A percentile compares a stretch with the other conserved stretches of the same genome.
Conservation (phyloP, 1,140 invertebrate species). For the Drosophila sp. region DNA sequence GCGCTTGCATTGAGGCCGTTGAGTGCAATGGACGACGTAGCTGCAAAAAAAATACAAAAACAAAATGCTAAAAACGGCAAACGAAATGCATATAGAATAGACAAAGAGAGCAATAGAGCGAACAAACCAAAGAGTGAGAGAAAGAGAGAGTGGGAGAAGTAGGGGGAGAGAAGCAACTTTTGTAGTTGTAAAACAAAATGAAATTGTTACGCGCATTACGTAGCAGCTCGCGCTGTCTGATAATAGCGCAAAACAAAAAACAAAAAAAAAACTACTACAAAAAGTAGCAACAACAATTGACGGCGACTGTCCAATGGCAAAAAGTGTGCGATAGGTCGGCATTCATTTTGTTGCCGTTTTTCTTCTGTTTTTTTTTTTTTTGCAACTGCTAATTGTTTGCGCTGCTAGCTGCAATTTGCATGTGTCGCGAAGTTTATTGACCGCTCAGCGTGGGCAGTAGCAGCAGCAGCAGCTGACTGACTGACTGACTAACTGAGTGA, state of each 20-base stretch:
- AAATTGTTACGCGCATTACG: conserved; percentile 63
- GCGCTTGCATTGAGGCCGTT: conserved; percentile 23
- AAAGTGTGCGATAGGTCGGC: conserved; percentile 79
- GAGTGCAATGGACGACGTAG: conserved; percentile 69
- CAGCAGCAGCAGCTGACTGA: conserved; percentile 49
- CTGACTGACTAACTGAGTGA: conserved; percentile 1
- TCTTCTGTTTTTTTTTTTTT: conserved; percentile 27
- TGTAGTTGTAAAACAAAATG: conserved; percentile 65
- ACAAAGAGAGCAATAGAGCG: conserved; percentile 40
- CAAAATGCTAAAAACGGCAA: conserved; percentile 27
- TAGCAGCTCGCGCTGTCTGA: conserved; percentile 44
- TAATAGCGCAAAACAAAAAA: conserved; percentile 48
- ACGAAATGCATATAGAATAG: conserved; percentile 38
- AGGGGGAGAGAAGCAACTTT: conserved; percentile 22
- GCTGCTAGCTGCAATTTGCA: conserved; percentile 70
- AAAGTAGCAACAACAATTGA: conserved; percentile 44
- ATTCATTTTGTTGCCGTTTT: conserved; percentile 46
- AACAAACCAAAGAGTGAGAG: background rate
- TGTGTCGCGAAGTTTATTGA: conserved; percentile 78
- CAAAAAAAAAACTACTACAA: conserved; percentile 26
- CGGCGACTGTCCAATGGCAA: conserved; percentile 69
- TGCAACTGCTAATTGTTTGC: conserved; percentile 56
- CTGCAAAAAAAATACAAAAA: conserved; percentile 17
- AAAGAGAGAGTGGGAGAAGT: conserved; percentile 20
- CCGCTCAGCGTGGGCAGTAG: conserved; percentile 69